These are phyloP conservation scores for Eupithecia exiguata DNA, from an alignment of 2,888 invertebrate species.

Conservation along the genomic window DNA sequence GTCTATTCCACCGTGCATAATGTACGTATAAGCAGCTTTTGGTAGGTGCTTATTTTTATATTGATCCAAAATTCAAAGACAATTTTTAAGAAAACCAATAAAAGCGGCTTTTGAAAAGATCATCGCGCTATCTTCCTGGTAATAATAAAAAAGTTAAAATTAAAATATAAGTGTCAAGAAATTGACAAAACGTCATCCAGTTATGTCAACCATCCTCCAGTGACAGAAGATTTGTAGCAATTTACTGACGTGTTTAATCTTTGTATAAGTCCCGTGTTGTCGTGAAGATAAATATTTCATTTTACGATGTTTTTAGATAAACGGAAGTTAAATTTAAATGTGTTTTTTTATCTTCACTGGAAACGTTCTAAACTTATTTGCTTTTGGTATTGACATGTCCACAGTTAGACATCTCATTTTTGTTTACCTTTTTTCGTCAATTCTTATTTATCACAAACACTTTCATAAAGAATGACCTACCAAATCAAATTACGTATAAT, in stretches of 20 bases:
- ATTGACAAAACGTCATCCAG: conserved; percentile 22
- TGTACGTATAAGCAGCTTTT: background rate
- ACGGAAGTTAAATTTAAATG: background rate
- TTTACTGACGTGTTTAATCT: conserved; percentile 31
- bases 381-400: background rate
- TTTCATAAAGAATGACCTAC: no score
- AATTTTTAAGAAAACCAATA: background rate
- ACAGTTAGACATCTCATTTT: background rate
- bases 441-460: background rate
- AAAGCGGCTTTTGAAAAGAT: background rate
- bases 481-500: background rate
- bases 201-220: conserved; percentile 22
- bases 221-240: conserved; percentile 30
- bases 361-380: background rate
- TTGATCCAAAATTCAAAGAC: background rate
- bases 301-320: conserved; percentile 21
- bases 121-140: background rate
- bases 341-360: background rate
- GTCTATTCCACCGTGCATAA: background rate
- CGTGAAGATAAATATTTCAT: conserved; percentile 14
- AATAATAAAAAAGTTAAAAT: conserved; percentile 19
- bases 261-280: conserved; percentile 5
- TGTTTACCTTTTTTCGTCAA: background rate
- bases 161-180: no score
- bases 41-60: background rate